These are phyloP conservation scores for Nasonovia ribisnigri DNA, from an alignment of 2,888 invertebrate genomes.

Conservation along the genomic window DNA sequence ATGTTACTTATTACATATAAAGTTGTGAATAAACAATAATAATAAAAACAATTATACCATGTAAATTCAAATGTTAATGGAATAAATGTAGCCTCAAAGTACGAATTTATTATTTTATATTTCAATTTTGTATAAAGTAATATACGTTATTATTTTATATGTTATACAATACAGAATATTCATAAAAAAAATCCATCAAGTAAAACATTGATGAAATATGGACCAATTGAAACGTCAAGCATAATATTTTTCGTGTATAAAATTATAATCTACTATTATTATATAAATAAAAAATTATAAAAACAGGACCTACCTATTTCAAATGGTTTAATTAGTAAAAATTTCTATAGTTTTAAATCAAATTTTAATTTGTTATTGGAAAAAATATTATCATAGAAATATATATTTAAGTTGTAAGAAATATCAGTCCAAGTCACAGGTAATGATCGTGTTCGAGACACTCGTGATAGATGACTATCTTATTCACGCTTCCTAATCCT, in stretches of 20 bases:
- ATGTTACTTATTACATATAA: not conserved
- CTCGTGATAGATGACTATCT: conserved; percentile 53
- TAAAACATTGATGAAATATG: not conserved
- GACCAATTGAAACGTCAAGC: not conserved
- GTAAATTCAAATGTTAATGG: not conserved
- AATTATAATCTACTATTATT: not conserved
- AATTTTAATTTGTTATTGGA: not conserved
- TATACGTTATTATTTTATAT: not conserved
- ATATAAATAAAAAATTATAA: not conserved
- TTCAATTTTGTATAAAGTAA: not conserved
- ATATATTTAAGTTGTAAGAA: not conserved
- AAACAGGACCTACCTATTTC: not conserved
- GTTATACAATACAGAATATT: not conserved
- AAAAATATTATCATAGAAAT: not conserved
- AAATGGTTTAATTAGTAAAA: not conserved
- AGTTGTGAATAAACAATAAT: not conserved
- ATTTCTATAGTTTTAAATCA: not conserved
- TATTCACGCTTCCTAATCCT: conserved; percentile 46
- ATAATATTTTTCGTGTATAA: not conserved
- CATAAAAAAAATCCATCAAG: not conserved
- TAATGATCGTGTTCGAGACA: conserved; percentile 56
- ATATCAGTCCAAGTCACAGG: conserved; percentile 45
- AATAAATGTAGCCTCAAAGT: not conserved
- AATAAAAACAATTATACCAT: not conserved
- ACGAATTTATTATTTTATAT: not conserved